Conservation (phyloP, 2,888 invertebrate genomes). For the Drosophila anomalata region DNA sequence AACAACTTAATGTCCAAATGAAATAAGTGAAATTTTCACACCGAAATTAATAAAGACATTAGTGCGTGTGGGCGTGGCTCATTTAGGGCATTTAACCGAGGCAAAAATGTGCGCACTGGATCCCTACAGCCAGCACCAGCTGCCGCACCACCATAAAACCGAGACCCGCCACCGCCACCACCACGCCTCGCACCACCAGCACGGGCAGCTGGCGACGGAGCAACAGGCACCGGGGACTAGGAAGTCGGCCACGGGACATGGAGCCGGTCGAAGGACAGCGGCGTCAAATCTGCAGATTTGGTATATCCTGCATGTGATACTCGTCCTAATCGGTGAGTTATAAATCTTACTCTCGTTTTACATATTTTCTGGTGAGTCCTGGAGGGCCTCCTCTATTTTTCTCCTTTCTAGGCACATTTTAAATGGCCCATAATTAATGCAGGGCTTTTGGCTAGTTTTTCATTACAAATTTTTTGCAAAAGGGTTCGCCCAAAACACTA, state of each 20-base stretch:
- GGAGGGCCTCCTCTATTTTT: not conserved
- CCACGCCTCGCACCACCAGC: slow-evolving; percentile 40
- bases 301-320: slow-evolving; percentile 82
- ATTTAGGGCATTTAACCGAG: slow-evolving; percentile 43
- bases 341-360: slow-evolving; percentile 16
- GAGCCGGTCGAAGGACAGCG: slow-evolving; percentile 27
- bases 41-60: slow-evolving; percentile 77
- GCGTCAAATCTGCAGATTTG: slow-evolving; percentile 71
- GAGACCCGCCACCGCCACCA: slow-evolving; percentile 40
- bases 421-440: slow-evolving; percentile 50
- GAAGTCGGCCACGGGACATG: slow-evolving; percentile 35
- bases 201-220: slow-evolving; percentile 40
- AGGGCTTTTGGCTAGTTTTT: slow-evolving; percentile 12
- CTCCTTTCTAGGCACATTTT: slow-evolving; percentile 39
- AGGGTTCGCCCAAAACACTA: slow-evolving; percentile 2
- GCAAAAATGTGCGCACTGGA: slow-evolving; percentile 65
- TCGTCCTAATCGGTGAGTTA: slow-evolving; percentile 83
- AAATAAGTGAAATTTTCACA: slow-evolving; percentile 71
- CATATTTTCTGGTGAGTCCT: not conserved
- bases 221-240: slow-evolving; percentile 58
- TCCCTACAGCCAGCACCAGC: slow-evolving; percentile 53
- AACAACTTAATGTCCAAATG: slow-evolving; percentile 72
- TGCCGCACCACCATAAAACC: slow-evolving; percentile 39
- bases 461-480: not conserved
- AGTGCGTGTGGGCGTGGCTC: slow-evolving; percentile 45